A percentile compares a stretch with the other conserved stretches of the same genome.
Evolutionary conservation across 2,113 vertebrate genomes (phyloP).

Genomic region (Chascanopsetta lugubris): DNA sequence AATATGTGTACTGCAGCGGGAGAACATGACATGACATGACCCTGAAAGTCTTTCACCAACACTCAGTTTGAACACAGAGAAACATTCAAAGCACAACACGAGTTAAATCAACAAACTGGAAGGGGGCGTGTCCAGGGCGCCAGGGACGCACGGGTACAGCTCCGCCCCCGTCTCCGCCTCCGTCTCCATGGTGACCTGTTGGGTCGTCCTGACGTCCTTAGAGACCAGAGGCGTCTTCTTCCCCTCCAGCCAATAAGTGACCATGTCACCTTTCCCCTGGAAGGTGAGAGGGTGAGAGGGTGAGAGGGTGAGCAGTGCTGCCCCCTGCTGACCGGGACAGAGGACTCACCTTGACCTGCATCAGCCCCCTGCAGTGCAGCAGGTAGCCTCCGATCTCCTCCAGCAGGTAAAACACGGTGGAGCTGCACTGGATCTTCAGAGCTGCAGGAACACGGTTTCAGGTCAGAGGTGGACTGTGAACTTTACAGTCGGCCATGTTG

Average conservation of each 20-base stretch:
- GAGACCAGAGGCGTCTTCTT: constrained; percentile 67
- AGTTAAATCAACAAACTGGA: no score
- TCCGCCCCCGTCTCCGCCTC: constrained; percentile 43
- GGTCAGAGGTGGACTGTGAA: no score
- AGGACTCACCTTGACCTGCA: constrained; percentile 87
- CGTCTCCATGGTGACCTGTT: constrained; percentile 18
- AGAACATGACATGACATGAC: no score
- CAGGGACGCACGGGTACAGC: constrained; percentile 70
- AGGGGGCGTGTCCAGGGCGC: constrained; percentile 60
- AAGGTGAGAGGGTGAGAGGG: neutral
- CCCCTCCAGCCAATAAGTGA: constrained; percentile 86
- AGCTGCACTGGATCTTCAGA: constrained; percentile 91
- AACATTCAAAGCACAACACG: no score
- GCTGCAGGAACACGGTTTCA: constrained; percentile 78
- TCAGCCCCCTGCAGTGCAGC: constrained; percentile 84
- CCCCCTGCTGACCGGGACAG: neutral
- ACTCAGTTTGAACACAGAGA: no score
- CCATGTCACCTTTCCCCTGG: constrained; percentile 88
- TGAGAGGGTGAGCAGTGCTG: neutral
- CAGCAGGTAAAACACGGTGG: constrained; percentile 85
- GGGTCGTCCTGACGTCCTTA: constrained; percentile 40
- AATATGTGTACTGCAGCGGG: no score
- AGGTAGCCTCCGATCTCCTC: constrained; percentile 88
- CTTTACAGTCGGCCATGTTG: no score
- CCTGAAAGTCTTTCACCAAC: no score